Conservation (phyloP, 2,113 vertebrate species). For the Trachemys scripta region DNA sequence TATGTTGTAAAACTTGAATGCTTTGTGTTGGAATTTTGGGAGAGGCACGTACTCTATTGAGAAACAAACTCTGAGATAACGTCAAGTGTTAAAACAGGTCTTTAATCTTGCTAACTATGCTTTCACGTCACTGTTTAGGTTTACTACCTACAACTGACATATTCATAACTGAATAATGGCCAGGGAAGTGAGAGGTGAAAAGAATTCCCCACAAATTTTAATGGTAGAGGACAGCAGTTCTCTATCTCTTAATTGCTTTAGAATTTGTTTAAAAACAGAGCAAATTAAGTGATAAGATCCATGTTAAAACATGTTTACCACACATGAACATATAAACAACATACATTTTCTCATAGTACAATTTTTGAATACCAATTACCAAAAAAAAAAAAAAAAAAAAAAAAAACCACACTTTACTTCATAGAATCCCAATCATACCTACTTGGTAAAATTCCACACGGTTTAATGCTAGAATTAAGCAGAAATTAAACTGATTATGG, state of each 20-base stretch:
- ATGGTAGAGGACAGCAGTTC: not conserved
- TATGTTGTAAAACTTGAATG: conserved; percentile 58
- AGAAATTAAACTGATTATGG: not conserved
- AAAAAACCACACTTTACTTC: not conserved
- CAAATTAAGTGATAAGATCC: not conserved
- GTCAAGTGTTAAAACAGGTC: conserved; percentile 21
- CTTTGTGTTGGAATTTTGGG: conserved; percentile 58
- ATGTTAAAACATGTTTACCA: not conserved
- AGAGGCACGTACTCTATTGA: conserved; percentile 55
- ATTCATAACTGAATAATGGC: not conserved
- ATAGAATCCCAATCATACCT: not conserved
- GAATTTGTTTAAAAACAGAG: conserved; percentile 30
- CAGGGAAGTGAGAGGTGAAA: not conserved
- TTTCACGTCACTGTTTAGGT: not conserved
- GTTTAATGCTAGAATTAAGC: not conserved
- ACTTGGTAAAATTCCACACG: not conserved
- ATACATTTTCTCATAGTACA: not conserved
- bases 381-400: not conserved
- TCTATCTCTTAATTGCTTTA: not conserved
- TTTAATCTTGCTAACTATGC: conserved; percentile 36
- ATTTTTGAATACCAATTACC: not conserved
- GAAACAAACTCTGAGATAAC: conserved; percentile 58
- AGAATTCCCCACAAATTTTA: conserved; percentile 21
- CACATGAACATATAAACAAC: not conserved
- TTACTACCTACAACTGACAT: not conserved